Evolutionary conservation across 1,140 invertebrate genomes (phyloP), one percentile per base, ranked within the genome.

Genomic region (Drosophila oshimai): DNA sequence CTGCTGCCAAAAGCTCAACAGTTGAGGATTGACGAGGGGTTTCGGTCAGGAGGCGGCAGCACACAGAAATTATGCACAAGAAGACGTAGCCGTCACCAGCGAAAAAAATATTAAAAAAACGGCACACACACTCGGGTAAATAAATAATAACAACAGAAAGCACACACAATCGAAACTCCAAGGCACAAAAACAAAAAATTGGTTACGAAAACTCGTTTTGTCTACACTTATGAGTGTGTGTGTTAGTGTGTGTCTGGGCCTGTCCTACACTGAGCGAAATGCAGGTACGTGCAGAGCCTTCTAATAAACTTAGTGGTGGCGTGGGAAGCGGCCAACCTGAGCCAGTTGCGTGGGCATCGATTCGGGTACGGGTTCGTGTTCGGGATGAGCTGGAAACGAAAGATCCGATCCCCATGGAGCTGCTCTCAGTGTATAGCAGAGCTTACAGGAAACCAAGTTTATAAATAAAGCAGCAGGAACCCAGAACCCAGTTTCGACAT

Each of bases 191-290:
- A 44, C 22, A 51, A 36, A 80, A 80, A 87, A 75, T 86, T 86
- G 80, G 75, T 75, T 73, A 79, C 75, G 53, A 87, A 86, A 86
- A 86, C 80, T 73, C 44, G 80, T 86, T 86, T 86, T 57, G 9
- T 55, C 79, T 74, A 84, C 51, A 49, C 76, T 51, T 47, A 60
- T 50, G 31, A 26, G 26, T 42, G 28, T 36, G 24, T 17, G 13
- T 42, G 50, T 15, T 31, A 53, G 18, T 51, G 20, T 62, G 24
- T 46, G 58, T 68, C 34, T 42, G 47, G 60, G 64, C 36, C 34
- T 64, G 50, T 37, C 28, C 34, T 84, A 86, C 80, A 86, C 81
- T 87, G 75, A 61, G 49, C 71, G 71, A 75, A 79, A 86, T 33
- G 53, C 72, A 34, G 72, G 33, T 73, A 69, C 78, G 78, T 81